Base-by-base conservation (phyloP, 2,797 vertebrate species). In the Heliangelus exortis region DNA sequence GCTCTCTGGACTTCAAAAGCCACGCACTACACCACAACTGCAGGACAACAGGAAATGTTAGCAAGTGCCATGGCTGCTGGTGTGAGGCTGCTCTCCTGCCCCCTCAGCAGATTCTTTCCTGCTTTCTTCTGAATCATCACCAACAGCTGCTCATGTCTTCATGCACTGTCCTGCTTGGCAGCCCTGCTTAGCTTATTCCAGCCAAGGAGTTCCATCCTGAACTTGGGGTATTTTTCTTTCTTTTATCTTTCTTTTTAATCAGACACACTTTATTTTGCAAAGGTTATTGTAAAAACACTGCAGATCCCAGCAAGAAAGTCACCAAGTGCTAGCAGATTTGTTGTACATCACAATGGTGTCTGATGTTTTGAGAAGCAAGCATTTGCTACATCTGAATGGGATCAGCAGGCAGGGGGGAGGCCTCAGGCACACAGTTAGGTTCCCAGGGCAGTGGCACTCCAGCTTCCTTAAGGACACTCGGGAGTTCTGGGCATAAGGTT, bases 1-100 rank as follows among this genome's bases (percentile, higher is more conserved):
- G 50, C 36, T 72, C 54, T 68, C 34, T 0, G 2, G 69, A 73
- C 36, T 89, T 90, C 72, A 83, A 79, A 92, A 88, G 34, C 53
- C 53, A n/a, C 1, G 1, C 0, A 0, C n/a, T 62, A 29, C 50
- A 36, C 78, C 45, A 13, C 45, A 72, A 67, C 88, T 23, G 0
- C 78, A 78, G 20, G 74, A 87, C 53, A 93, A 84, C 39, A 48
- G 61, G 80, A 93, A 92, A 73, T 51, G 55, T 58, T 54, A 59
- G 47, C 50, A 92, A 61, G 61, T 62, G 29, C 29, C 22, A 73
- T 22, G 34, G 82, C 80, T 92, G 66, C 80, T 93, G 91, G 65
- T 12, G 8, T 18, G 20, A 87, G 28, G 17, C 57, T 72, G 39
- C 16, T 29, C 28, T 95, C 59, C 71, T 77, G 71, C n/a, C 41